Conservation (phyloP, 2,888 invertebrate genomes). For the Salticus scenicus region DNA sequence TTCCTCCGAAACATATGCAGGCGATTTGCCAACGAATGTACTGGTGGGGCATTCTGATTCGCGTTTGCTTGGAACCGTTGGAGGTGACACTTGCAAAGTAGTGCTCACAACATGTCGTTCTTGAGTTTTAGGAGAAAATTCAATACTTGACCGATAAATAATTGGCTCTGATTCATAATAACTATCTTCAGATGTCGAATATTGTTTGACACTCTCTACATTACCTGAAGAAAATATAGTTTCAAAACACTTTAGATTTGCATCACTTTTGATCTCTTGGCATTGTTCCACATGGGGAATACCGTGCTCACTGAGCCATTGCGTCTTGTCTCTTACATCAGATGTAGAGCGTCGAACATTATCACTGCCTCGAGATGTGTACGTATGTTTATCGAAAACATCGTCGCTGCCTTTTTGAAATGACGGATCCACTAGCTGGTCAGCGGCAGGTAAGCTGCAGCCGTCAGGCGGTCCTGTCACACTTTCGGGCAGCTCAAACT, state of each 20-base stretch:
- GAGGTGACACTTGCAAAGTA: conserved; percentile 37
- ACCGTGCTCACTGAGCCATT: conserved; percentile 26
- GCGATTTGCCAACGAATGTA: neutral
- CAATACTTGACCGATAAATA: conserved; percentile 36
- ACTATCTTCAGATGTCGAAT: neutral
- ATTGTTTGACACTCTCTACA: neutral
- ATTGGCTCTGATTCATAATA: conserved; percentile 18
- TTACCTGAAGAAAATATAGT: neutral
- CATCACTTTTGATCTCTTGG: conserved; percentile 17
- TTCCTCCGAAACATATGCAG: neutral
- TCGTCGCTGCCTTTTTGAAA: conserved; percentile 28
- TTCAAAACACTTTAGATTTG: conserved; percentile 9
- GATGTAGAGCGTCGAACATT: neutral
- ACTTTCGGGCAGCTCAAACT: conserved; percentile 47
- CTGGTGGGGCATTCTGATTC: neutral
- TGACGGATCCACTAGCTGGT: neutral
- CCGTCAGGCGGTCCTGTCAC: neutral
- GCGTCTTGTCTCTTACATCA: conserved; percentile 20
- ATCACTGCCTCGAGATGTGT: neutral
- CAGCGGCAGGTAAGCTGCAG: neutral
- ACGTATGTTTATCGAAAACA: conserved; percentile 29
- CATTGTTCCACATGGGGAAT: conserved; percentile 13
- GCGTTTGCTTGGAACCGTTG: conserved; percentile 8
- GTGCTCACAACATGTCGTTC: conserved; percentile 37
- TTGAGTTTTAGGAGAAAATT: conserved; percentile 34